phyloP scores from a whole-genome alignment of 2,797 vertebrate genomes.

The Gallinago stenura region DNA sequence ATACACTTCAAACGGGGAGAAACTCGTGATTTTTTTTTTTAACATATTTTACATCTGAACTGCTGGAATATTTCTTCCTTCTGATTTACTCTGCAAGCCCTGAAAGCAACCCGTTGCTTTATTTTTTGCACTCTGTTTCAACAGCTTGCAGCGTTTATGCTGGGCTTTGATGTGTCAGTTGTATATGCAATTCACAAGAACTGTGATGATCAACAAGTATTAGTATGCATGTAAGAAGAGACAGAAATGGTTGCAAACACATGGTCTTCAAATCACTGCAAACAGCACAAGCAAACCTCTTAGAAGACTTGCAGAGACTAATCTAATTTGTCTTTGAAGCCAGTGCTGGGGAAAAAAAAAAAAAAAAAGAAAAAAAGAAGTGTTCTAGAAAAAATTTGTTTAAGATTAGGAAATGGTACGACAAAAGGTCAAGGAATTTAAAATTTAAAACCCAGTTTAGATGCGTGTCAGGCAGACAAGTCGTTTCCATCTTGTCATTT shows the following conservation, averaged over 20 bases:
- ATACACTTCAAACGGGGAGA: not conserved
- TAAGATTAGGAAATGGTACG: slow-evolving; percentile 18
- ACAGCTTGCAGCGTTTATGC: slow-evolving; percentile 63
- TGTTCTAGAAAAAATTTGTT: not conserved
- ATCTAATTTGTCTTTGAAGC: slow-evolving; percentile 49
- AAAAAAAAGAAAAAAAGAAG: not conserved
- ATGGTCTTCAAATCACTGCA: slow-evolving; percentile 31
- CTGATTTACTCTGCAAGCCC: not conserved
- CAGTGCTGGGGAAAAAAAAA: not conserved
- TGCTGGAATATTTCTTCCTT: not conserved
- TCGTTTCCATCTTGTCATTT: not conserved
- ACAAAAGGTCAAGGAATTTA: slow-evolving; percentile 51
- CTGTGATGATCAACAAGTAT: slow-evolving; percentile 52
- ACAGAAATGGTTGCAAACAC: slow-evolving; percentile 56
- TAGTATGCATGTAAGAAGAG: slow-evolving; percentile 42
- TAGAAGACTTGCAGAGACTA: not conserved
- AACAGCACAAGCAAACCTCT: slow-evolving; percentile 5
- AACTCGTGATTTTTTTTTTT: not conserved
- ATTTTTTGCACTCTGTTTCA: slow-evolving; percentile 43
- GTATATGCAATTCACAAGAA: slow-evolving; percentile 19
- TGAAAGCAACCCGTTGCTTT: not conserved
- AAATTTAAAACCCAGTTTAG: slow-evolving; percentile 24
- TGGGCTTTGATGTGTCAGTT: slow-evolving; percentile 54
- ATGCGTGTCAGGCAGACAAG: slow-evolving; percentile 17
- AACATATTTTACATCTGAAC: not conserved